Evolutionary conservation across 2,113 vertebrate species (phyloP), one percentile per base, ranked within the genome.

Genomic region (Gopherus evgoodei): DNA sequence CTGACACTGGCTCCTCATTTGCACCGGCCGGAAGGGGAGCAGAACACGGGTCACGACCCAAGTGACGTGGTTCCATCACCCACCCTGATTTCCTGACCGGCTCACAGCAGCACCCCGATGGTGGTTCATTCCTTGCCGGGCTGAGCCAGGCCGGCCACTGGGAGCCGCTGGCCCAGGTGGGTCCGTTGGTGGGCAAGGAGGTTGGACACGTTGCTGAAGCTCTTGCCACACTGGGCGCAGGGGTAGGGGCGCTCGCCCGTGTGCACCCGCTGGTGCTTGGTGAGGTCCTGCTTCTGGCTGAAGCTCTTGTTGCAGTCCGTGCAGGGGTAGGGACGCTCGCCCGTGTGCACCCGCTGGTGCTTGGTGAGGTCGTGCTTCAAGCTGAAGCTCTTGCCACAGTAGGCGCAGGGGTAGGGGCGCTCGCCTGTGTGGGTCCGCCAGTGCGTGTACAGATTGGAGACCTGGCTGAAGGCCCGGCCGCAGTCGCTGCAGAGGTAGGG

Each of bases 221-320:
- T 69, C 62, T 69, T 69, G 14, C 62, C 62, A 8, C 62, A 69
- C 62, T 69, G 62, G 62, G 62, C 31, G 4, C 62, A 69, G 81
- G 91, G 72, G 65, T 97, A 97, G 56, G 96, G 95, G 27, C 96
- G 95, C 16, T 96, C 95, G 29, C 96, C 97, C 0, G 96, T 97
- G 93, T 97, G 97, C 59, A 96, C 96, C 10, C 95, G 96, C 87
- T 97, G 96, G 76, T 98, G 98, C 57, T 97, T 97, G 22, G 94
- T 87, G 50, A 98, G 94, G 31, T 97, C 97, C 90, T 97, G 96
- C 79, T 97, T 97, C 81, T 97, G 97, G 82, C 95, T 96, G 94
- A 98, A 98, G 92, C 95, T 95, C 54, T 96, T 96, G 21, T 95
- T 94, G 44, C 97, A 98, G 80, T 97, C 83, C 3, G 92, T 11